Base-by-base conservation (phyloP, 2,113 vertebrate genomes). In the Pyxicephalus adspersus region DNA sequence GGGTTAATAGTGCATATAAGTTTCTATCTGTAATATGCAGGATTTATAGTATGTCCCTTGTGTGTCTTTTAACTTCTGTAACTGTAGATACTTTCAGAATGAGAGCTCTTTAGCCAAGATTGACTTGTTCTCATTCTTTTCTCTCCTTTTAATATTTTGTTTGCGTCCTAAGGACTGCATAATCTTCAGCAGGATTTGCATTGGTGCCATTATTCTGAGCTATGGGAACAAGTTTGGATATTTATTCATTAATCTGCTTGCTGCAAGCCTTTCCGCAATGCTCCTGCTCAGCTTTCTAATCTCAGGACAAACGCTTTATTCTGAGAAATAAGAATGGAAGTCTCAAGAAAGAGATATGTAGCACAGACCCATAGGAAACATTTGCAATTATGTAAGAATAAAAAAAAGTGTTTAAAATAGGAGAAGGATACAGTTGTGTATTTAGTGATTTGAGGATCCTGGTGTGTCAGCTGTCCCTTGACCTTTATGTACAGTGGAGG, bases 171-270 rank as follows among this genome's bases (percentile, higher is more conserved):
- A 45, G 38, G 9, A 13, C 2, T 13, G 38, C 38, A 45, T 45
- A 45, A 45, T 45, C 38, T 45, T 13, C 38, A 9, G 38, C 38
- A 45, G 38, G 9, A 45, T 45, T 45, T 45, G 38, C 38, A 1
- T 9, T 9, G 6, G 38, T 45, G 38, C 38, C 4, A 66, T 64
- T 64, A 45, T 51, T 64, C 74, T 52, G 31, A 26, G 28, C 45
- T 64, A 15, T 28, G n/a, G 38, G 60, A 52, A 64, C 52, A 64
- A n/a, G 16, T 28, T 9, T 29, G 70, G 15, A 5, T 63, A 65
- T 55, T 66, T 45, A 55, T n/a, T 51, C n/a, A 22, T 29, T 77
- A 77, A 77, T 51, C 63, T 77, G 50, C 61, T 77, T 66, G 54
- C 61, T 63, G 6, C 63, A n/a, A 77, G 26, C 76, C 76, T 64